Conservation (phyloP, 2,797 vertebrate species). For the Gorsachius magnificus region DNA sequence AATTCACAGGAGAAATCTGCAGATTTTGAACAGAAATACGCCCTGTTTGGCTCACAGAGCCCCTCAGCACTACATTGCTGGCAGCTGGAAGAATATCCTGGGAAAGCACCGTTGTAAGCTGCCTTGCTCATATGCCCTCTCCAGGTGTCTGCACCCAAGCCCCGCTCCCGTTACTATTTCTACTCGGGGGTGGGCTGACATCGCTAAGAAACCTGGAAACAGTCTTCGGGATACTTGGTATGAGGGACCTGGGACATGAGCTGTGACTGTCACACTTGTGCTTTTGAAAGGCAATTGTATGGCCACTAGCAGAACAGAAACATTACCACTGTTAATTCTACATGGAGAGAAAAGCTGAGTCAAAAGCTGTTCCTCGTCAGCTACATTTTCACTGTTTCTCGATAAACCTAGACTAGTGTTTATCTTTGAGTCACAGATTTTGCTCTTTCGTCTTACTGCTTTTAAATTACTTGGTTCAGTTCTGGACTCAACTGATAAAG, state of each 20-base stretch:
- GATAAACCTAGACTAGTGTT: constrained; percentile 28
- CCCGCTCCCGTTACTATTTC: neutral
- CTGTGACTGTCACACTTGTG: fast-evolving
- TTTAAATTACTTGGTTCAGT: constrained; percentile 11
- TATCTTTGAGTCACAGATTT: constrained; percentile 53
- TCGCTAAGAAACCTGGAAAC: neutral
- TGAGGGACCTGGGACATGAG: neutral
- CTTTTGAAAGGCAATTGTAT: neutral
- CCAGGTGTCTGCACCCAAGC: neutral
- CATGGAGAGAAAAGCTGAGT: neutral
- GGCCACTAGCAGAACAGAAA: neutral
- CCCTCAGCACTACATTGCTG: fast-evolving
- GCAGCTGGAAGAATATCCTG: neutral
- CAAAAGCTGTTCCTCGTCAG: neutral
- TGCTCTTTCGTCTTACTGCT: neutral
- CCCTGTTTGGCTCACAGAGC: fast-evolving
- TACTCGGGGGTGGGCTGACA: neutral
- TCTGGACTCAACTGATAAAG: constrained; percentile 47
- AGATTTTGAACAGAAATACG: neutral
- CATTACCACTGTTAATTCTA: neutral
- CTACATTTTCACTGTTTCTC: neutral
- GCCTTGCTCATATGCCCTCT: fast-evolving
- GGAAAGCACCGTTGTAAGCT: neutral
- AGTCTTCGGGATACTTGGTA: neutral
- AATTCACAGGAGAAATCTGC: neutral